phyloP scores from a whole-genome alignment of 2,797 vertebrate genomes.

The Anas bahamensis region DNA sequence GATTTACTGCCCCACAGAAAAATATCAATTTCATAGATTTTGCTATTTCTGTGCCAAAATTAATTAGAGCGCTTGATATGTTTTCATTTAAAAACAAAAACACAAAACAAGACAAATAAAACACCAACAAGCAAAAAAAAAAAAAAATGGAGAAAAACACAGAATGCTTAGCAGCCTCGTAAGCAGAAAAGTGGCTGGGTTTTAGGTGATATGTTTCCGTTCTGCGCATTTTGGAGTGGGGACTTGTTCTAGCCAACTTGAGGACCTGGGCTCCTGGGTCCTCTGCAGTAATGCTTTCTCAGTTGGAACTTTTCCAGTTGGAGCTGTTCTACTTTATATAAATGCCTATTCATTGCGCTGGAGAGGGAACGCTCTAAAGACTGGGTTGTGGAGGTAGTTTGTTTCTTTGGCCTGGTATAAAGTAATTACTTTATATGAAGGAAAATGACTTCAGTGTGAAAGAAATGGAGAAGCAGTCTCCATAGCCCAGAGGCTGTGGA shows the following conservation, averaged over 20 bases:
- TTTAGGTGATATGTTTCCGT: not conserved
- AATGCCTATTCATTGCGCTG: constrained; percentile 67
- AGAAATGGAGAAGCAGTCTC: not conserved
- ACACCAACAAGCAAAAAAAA: not conserved
- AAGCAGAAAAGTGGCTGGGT: not conserved
- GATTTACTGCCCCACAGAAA: not conserved
- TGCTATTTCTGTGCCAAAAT: not conserved
- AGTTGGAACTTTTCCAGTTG: constrained; percentile 60
- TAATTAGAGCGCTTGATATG: not conserved
- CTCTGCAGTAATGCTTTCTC: constrained; percentile 61
- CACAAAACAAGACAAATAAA: too few relatives aligned
- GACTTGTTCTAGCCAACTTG: not conserved
- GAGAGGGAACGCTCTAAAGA: constrained; percentile 37
- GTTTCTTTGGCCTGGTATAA: constrained; percentile 28
- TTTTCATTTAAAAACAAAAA: not conserved
- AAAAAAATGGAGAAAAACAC: not conserved
- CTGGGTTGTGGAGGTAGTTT: constrained; percentile 27
- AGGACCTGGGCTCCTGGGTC: constrained; percentile 14
- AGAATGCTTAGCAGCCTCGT: not conserved
- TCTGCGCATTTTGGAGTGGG: not conserved
- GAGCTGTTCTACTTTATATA: constrained; percentile 54
- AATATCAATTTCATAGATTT: not conserved
- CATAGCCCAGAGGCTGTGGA: constrained; percentile 12
- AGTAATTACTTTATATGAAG: constrained; percentile 51
- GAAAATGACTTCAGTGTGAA: constrained; percentile 24